Evolutionary conservation across 2,113 vertebrate species (phyloP).

Genomic region (Pelusios castaneus): DNA sequence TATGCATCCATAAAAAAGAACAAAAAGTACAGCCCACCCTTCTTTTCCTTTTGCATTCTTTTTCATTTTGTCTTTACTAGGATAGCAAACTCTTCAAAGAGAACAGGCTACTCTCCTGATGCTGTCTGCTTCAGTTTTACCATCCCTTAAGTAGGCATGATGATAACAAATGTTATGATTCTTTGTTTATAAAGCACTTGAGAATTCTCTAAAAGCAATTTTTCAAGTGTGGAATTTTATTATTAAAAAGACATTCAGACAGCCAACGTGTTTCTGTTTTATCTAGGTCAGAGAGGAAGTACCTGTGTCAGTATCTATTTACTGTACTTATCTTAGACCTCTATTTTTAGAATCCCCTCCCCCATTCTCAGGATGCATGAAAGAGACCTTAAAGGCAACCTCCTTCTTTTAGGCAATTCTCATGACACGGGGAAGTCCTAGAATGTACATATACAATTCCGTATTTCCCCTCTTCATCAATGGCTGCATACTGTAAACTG

Average conservation of each 20-base stretch:
- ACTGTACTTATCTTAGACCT: constrained; percentile 14
- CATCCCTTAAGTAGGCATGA: not conserved
- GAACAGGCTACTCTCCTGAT: constrained; percentile 6
- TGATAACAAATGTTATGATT: not conserved
- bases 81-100: not conserved
- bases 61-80: constrained; percentile 21
- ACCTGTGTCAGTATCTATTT: constrained; percentile 34
- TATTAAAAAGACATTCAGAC: not conserved
- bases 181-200: not conserved
- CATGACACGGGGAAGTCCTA: not conserved
- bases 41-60: not conserved
- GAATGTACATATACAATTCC: not conserved
- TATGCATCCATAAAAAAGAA: not conserved
- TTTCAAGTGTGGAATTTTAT: not conserved
- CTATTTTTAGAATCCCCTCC: constrained; percentile 43
- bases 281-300: constrained; percentile 52
- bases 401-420: constrained; percentile 27
- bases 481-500: rapidly evolving
- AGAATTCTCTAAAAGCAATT: not conserved
- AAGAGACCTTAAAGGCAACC: constrained; percentile 27
- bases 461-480: not conserved
- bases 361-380: not conserved
- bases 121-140: not conserved
- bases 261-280: constrained; percentile 13
- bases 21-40: not conserved